Evolutionary conservation across 2,888 invertebrate species (phyloP).

Genomic region (Entomobrya multifasciata): DNA sequence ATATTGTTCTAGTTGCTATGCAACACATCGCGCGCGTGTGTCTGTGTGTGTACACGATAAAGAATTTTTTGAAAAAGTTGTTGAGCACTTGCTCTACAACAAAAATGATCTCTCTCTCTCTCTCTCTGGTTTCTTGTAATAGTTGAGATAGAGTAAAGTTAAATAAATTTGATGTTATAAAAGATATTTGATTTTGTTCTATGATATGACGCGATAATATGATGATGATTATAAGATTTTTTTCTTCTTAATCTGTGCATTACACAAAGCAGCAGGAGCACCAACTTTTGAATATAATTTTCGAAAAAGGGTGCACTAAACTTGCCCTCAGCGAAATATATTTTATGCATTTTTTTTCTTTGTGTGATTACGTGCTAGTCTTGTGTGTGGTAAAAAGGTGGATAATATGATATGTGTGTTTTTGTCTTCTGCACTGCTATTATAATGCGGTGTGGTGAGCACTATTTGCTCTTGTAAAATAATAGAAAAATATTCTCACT

Average conservation of each 20-base stretch:
- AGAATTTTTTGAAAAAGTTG: constrained; percentile 28
- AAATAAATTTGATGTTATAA: constrained; percentile 11
- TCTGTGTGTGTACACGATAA: background rate
- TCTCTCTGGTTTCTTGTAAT: no score
- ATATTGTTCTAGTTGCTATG: no score
- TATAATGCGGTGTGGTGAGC: constrained; percentile 15
- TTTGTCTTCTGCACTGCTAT: no score
- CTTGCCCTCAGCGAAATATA: constrained; percentile 62
- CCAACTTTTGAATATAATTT: constrained; percentile 36
- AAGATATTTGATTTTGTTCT: constrained; percentile 20
- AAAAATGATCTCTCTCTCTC: constrained; percentile 6
- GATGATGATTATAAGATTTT: constrained; percentile 35
- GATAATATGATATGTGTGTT: background rate
- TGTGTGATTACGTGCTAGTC: constrained; percentile 44
- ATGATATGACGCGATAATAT: constrained; percentile 40
- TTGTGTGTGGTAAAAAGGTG: background rate
- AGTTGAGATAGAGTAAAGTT: no score
- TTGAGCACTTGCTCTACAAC: constrained; percentile 12
- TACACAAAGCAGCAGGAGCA: constrained; percentile 6
- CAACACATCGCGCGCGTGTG: background rate
- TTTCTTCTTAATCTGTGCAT: background rate
- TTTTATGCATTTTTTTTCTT: background rate
- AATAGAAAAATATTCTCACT: constrained; percentile 27
- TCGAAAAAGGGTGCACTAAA: constrained; percentile 62
- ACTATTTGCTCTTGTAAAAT: constrained; percentile 49